Base-by-base conservation (phyloP, 2,113 vertebrate genomes). In the Cervus canadensis region DNA sequence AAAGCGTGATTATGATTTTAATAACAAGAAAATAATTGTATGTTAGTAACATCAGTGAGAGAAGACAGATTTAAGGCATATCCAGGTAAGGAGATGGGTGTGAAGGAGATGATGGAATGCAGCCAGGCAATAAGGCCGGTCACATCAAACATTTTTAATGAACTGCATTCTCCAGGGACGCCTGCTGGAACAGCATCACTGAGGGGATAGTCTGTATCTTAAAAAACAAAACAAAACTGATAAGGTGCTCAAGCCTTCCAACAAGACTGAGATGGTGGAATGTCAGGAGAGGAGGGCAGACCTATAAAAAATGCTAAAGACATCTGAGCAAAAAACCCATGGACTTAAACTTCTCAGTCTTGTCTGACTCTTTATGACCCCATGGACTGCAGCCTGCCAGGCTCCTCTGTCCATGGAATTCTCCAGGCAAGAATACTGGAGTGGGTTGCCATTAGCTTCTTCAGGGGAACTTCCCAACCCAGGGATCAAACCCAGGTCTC, bases 1-100 rank as follows among this genome's bases (percentile, higher is more conserved):
- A 93, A 97, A 87, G 85, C 12, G 0, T 94, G 96, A 94, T 97
- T 91, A 74, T 89, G 91, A 94, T 96, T 97, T 97, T 87, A 79
- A 95, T 91, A 93, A 64, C 48, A 93, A 95, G 91, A 94, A 93
- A 95, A 97, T 67, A 82, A 87, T 43, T 95, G 62, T 43, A 19
- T 52, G 33, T 86, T 93, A 54, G 54, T 64, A 91, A 95, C 87
- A 59, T 87, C 86, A 67, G 57, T 40, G 48, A 87, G 93, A 67
- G 78, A 54, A 91, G 85, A 64, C 14, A 50, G 67, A 43, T 23
- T 16, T 28, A 26, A 52, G 50, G 30, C 33, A 64, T 4, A 16
- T 56, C 92, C 71, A 56, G 33, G 91, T 86, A 56, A 45, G 48
- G 56, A 33, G 25, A 26, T n/a, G 17, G 59, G 52, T 30, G 28